Conservation (phyloP, 1,140 invertebrate species). For the Drosophila micromelanica region DNA sequence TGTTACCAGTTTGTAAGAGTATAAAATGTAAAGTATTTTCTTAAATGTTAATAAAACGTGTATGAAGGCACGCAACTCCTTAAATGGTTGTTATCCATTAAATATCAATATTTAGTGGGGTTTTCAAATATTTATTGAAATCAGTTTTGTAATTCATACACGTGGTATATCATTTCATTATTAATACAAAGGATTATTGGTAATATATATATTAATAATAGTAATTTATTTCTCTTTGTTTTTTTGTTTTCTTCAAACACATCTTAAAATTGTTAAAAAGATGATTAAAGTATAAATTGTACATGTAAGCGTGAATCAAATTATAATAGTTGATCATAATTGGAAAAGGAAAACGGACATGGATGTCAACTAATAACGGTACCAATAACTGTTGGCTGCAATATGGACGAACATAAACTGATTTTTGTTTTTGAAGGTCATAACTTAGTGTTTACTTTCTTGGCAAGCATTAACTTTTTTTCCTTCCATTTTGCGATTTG, state of each 20-base stretch:
- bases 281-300: constrained; percentile 50
- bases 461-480: constrained; percentile 68
- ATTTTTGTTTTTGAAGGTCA: constrained; percentile 59
- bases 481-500: constrained; percentile 32
- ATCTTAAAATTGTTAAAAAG: constrained; percentile 68
- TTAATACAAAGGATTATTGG: constrained; percentile 80
- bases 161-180: constrained; percentile 74
- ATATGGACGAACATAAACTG: constrained; percentile 70
- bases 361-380: constrained; percentile 1
- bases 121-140: constrained; percentile 79
- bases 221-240: constrained; percentile 35
- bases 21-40: constrained; percentile 63
- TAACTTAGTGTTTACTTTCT: constrained; percentile 66
- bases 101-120: constrained; percentile 29
- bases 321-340: constrained; percentile 29
- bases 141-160: constrained; percentile 73
- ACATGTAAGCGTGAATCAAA: constrained; percentile 27
- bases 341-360: constrained; percentile 22
- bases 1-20: constrained; percentile 31
- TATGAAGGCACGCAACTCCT: constrained; percentile 8
- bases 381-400: not conserved
- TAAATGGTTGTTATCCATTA: not conserved
- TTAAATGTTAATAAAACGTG: constrained; percentile 49
- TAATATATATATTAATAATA: constrained; percentile 82
- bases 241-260: constrained; percentile 61